Evolutionary conservation across 1,140 invertebrate genomes (phyloP).

Genomic region (Ceratina japonica): DNA sequence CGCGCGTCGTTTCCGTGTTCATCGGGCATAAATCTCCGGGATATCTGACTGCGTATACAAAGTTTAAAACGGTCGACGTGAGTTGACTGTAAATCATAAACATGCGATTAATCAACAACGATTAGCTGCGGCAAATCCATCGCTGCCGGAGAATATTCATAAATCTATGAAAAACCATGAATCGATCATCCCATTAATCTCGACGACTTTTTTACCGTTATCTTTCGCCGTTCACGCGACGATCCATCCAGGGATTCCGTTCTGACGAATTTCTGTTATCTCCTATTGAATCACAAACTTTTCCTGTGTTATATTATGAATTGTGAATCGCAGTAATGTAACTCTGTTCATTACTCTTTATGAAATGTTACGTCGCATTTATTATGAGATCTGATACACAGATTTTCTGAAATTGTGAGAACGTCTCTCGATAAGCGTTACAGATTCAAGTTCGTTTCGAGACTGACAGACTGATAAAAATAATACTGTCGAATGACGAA

Average conservation of each 20-base stretch:
- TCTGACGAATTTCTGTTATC: too few relatives aligned
- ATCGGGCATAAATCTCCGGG: slow-evolving; percentile 24
- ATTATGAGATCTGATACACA: too few relatives aligned
- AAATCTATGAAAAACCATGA: not conserved
- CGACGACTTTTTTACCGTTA: not conserved
- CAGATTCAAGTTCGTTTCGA: too few relatives aligned
- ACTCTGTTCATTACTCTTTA: too few relatives aligned
- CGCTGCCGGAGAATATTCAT: slow-evolving; percentile 21
- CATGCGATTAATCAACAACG: slow-evolving; percentile 36
- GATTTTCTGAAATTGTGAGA: too few relatives aligned
- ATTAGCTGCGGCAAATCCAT: slow-evolving; percentile 25
- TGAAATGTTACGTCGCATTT: too few relatives aligned
- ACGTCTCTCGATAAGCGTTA: too few relatives aligned
- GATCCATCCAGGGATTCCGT: not conserved
- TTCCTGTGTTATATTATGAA: too few relatives aligned
- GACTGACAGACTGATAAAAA: too few relatives aligned
- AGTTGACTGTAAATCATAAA: slow-evolving; percentile 37
- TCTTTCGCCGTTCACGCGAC: not conserved
- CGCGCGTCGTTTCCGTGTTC: not conserved
- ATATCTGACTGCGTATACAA: slow-evolving; percentile 21
- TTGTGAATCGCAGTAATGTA: too few relatives aligned
- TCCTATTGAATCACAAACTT: too few relatives aligned
- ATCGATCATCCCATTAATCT: slow-evolving; percentile 20
- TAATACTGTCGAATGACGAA: too few relatives aligned
- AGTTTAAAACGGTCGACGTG: slow-evolving; percentile 17